Conservation (phyloP, 2,888 invertebrate genomes). For the Lymantria monacha region DNA sequence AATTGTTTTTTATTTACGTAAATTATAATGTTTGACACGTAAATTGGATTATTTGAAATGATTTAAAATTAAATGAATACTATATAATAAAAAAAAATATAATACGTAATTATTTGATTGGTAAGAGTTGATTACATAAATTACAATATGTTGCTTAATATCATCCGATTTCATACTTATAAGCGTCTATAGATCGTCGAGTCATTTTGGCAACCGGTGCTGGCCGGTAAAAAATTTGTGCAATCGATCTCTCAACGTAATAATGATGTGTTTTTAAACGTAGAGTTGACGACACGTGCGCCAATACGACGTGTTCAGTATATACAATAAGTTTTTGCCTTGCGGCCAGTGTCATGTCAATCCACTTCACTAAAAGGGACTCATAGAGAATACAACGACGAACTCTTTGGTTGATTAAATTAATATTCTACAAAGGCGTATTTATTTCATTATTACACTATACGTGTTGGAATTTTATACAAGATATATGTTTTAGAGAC, state of each 20-base stretch:
- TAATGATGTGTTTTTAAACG: conserved; percentile 36
- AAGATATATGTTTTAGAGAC: background rate
- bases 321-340: conserved; percentile 52
- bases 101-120: background rate
- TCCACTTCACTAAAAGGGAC: conserved; percentile 19
- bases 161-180: conserved; percentile 12
- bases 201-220: conserved; percentile 24
- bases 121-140: conserved; percentile 15
- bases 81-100: background rate
- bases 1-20: too few species aligned
- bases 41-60: too few species aligned
- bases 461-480: background rate
- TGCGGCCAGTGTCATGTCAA: conserved; percentile 49
- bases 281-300: conserved; percentile 33
- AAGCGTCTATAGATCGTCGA: conserved; percentile 7
- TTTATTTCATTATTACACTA: conserved; percentile 1
- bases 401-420: conserved; percentile 18
- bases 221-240: conserved; percentile 23
- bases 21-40: too few species aligned
- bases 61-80: too few species aligned
- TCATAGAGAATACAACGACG: conserved; percentile 21
- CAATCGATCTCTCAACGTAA: conserved; percentile 32
- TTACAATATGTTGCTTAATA: conserved; percentile 8
- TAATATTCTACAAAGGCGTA: conserved; percentile 1
- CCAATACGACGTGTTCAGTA: conserved; percentile 43